Conservation (phyloP, 2,888 invertebrate genomes). For the Magallana nippona region DNA sequence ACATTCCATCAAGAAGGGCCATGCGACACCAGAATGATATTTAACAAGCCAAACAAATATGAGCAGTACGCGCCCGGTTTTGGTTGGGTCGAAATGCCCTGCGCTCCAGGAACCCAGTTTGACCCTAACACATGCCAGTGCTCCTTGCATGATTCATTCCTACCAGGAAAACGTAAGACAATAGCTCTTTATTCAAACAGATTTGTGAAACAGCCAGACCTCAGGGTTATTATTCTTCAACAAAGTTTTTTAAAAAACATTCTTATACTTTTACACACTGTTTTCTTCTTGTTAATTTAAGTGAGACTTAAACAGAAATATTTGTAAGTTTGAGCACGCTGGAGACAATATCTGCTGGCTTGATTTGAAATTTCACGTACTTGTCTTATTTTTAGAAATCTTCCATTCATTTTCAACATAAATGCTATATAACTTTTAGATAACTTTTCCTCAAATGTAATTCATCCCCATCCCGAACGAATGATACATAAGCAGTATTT, state of each 20-base stretch:
- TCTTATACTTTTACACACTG: no score
- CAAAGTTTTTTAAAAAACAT: no score
- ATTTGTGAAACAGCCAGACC: not conserved
- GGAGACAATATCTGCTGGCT: no score
- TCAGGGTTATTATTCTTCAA: no score
- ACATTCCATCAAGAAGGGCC: conserved; percentile 40
- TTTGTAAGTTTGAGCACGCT: no score
- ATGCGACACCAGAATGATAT: conserved; percentile 55
- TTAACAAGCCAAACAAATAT: conserved; percentile 41
- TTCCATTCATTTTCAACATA: no score
- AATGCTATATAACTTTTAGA: no score
- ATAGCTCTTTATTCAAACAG: not conserved
- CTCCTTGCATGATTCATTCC: conserved; percentile 41
- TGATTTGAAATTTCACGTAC: no score
- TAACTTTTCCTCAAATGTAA: no score
- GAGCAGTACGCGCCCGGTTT: conserved; percentile 56
- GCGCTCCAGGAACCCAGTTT: conserved; percentile 60
- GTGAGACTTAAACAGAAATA: no score
- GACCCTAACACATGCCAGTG: conserved; percentile 55
- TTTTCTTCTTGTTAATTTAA: no score
- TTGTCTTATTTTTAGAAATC: no score
- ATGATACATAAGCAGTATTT: not conserved
- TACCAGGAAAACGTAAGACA: conserved; percentile 46
- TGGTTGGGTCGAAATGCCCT: conserved; percentile 58
- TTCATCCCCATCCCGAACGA: not conserved